Evolutionary conservation across 2,797 vertebrate species (phyloP).

Genomic region (Macropus fuliginosus): DNA sequence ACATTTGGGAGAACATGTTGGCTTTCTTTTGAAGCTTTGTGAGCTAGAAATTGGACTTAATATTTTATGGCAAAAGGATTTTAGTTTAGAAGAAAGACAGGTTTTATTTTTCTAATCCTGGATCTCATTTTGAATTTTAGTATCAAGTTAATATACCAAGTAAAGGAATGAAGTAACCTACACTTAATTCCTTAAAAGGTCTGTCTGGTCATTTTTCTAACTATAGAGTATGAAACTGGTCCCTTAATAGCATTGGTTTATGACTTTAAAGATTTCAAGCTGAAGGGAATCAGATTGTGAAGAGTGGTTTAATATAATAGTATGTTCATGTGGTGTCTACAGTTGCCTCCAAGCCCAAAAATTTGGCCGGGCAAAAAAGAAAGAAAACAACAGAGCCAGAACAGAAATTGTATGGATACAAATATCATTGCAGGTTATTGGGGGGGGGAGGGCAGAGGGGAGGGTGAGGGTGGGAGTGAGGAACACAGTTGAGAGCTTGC

Average conservation of each 20-base stretch:
- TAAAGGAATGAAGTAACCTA: constrained; percentile 57
- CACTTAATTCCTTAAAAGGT: constrained; percentile 56
- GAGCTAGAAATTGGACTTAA: constrained; percentile 52
- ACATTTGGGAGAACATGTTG: constrained; percentile 45
- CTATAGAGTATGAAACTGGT: constrained; percentile 33
- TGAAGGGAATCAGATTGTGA: constrained; percentile 75
- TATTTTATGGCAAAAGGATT: constrained; percentile 53
- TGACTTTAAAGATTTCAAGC: constrained; percentile 67
- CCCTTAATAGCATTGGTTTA: constrained; percentile 58
- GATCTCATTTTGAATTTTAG: constrained; percentile 33
- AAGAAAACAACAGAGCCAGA: constrained; percentile 66
- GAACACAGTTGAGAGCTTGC: constrained; percentile 65
- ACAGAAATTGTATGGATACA: constrained; percentile 70
- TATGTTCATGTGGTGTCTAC: constrained; percentile 60
- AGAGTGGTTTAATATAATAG: constrained; percentile 69
- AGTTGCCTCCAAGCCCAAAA: constrained; percentile 63
- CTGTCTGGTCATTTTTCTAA: constrained; percentile 52
- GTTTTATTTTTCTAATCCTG: constrained; percentile 53
- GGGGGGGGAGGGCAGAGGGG: background rate
- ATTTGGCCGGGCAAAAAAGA: constrained; percentile 56
- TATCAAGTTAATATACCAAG: constrained; percentile 49
- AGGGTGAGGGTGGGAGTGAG: constrained; percentile 15
- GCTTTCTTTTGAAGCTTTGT: constrained; percentile 49
- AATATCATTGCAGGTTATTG: constrained; percentile 71
- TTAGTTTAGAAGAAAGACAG: constrained; percentile 47